Evolutionary conservation across 1,140 invertebrate species (phyloP).

Genomic region (Drosophila elegans): DNA sequence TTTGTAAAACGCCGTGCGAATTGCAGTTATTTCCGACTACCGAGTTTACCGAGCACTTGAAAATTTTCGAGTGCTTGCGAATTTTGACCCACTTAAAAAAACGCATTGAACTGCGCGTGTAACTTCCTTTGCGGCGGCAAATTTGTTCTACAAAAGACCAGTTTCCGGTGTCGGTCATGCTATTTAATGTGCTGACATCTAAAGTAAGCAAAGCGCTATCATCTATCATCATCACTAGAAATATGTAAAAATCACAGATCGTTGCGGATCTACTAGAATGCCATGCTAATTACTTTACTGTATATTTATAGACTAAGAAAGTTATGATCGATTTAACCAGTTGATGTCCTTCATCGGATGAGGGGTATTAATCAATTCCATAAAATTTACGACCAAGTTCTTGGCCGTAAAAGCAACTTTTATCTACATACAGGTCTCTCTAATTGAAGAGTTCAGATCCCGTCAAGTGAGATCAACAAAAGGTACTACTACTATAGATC

Average conservation of each 20-base stretch:
- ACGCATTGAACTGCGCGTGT: conserved; percentile 29
- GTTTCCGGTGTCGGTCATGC: conserved; percentile 63
- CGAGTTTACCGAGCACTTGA: conserved; percentile 43
- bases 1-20: conserved; percentile 6
- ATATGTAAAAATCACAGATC: conserved; percentile 13
- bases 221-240: conserved; percentile 23
- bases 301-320: conserved; percentile 20
- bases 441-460: conserved; percentile 29
- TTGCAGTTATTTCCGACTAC: conserved; percentile 33
- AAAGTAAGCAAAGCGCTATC: conserved; percentile 43
- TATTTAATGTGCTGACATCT: conserved; percentile 51
- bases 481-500: conserved; percentile 1
- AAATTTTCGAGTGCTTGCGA: conserved; percentile 15
- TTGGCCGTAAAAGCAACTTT: conserved; percentile 17
- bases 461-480: conserved; percentile 30
- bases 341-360: conserved; percentile 9
- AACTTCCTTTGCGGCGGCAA: conserved; percentile 45
- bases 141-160: conserved; percentile 26
- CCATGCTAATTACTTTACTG: background rate
- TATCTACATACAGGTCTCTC: conserved; percentile 12
- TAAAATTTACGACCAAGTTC: conserved; percentile 34
- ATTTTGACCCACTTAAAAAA: conserved; percentile 16
- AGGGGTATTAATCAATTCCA: conserved; percentile 9
- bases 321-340: conserved; percentile 12
- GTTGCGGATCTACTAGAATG: background rate